A percentile compares a stretch with the other conserved stretches of the same genome.
Evolutionary conservation across 2,888 invertebrate species (phyloP).

Genomic region (Diaphora mendica): DNA sequence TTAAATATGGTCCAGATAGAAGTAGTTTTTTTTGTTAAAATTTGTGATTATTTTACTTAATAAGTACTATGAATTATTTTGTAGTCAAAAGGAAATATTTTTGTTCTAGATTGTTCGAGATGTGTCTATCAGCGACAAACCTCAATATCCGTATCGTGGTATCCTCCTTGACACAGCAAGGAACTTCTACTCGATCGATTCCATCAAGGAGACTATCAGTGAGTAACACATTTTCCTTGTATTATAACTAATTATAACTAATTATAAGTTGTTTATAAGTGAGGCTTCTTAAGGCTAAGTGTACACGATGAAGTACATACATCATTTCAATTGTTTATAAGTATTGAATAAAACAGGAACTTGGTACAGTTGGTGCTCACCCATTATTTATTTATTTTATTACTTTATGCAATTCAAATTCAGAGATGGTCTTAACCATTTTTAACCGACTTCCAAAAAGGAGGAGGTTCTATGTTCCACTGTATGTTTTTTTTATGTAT

Average conservation of each 20-base stretch:
- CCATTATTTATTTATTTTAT: neutral
- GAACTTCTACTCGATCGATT: conserved; percentile 92
- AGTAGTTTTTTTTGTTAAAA: too few species aligned
- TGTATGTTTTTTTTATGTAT: too few species aligned
- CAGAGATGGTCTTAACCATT: neutral
- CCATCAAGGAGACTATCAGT: conserved; percentile 91
- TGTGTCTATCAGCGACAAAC: conserved; percentile 90
- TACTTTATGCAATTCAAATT: neutral
- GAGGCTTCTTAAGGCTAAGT: neutral
- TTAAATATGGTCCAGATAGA: too few species aligned
- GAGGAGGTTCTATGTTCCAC: too few species aligned
- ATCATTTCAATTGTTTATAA: neutral
- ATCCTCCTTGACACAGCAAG: conserved; percentile 95
- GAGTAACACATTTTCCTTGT: conserved; percentile 35
- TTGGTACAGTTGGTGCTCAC: neutral
- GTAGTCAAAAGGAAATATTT: neutral
- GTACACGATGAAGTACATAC: neutral
- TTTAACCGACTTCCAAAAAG: too few species aligned
- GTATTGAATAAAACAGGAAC: neutral
- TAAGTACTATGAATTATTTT: too few species aligned
- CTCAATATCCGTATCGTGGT: conserved; percentile 95
- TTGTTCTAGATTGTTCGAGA: conserved; percentile 86
- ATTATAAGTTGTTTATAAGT: neutral
- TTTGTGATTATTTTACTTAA: too few species aligned
- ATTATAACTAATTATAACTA: too few species aligned